phyloP scores from a whole-genome alignment of 2,113 vertebrate species.

The Upupa epops region DNA sequence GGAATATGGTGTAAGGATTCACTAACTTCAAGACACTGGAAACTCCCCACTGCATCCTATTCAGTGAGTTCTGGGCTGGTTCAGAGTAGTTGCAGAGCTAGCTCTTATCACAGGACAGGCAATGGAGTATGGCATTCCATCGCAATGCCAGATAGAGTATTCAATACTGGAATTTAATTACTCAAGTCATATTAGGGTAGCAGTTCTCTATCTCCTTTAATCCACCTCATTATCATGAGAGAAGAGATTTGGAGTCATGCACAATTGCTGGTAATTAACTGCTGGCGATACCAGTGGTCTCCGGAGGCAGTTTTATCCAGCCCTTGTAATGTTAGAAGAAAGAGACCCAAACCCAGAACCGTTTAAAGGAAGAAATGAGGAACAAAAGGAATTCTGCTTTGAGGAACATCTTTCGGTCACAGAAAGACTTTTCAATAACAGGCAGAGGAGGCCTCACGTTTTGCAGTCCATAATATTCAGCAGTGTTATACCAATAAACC shows the following conservation, averaged over 20 bases:
- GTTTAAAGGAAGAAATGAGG: neutral
- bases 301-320: constrained; percentile 9
- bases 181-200: neutral
- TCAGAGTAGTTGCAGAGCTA: neutral
- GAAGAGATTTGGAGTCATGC: neutral
- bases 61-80: neutral
- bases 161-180: constrained; percentile 49
- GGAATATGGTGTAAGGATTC: neutral
- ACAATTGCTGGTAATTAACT: constrained; percentile 37
- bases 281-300: constrained; percentile 27
- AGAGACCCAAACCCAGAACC: neutral
- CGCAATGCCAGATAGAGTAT: constrained; percentile 14
- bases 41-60: neutral
- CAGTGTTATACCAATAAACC: neutral
- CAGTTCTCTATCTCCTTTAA: constrained; percentile 22
- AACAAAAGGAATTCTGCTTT: neutral
- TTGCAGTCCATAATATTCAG: neutral
- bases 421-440: neutral
- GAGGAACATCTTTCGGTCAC: neutral
- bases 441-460: neutral
- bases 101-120: neutral
- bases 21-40: neutral
- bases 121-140: neutral
- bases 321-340: neutral
- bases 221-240: constrained; percentile 26